Base-by-base conservation (phyloP, 2,888 invertebrate genomes). In the Ophion obscuratus region DNA sequence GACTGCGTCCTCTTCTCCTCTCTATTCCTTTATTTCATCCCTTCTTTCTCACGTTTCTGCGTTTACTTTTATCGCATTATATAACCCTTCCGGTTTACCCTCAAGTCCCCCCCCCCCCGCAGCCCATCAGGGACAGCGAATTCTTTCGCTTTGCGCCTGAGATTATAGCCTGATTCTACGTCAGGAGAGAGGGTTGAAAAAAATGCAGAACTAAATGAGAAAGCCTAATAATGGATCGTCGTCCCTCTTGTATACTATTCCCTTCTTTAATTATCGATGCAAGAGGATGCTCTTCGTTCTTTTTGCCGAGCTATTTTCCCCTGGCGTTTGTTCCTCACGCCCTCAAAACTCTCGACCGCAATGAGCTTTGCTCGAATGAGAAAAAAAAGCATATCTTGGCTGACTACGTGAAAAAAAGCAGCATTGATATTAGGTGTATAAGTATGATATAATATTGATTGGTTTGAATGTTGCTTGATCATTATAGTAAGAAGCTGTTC, bases 241-340 rank as follows among this genome's bases (percentile, higher is more conserved):
- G 64, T 64, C 68, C 68, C 68, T 74, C 78, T 74, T 64, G 44
- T 64, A 53, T 57, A 57, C 64, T 78, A 70, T 61, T 61, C 62
- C 36, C 44, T 79, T 9, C 74, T 75, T 85, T 79, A 82, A 82
- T 85, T 82, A 78, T 81, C 82, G 78, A 75, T 85, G 81, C 78
- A 68, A 77, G 71, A 57, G 10, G 20, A 61, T 40, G 47, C 73
- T 24, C 36, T 7, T 11, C 9, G 5, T 17, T 74, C 20, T 74
- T 40, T 40, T n/a, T 71, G 40, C n/a, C 9, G 14, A 40, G 2
- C 9, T 57, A n/a, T 62, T 64, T 57, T 71, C n/a, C 20, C 47
- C 36, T 24, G 57, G 44, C 10, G 17, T 27, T 66, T 66, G 27
- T 57, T 36, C 53, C 10, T 64, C 76, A 47, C n/a, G 44, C 17